Base-by-base conservation (phyloP, 2,797 vertebrate species). In the Morelia viridis region DNA sequence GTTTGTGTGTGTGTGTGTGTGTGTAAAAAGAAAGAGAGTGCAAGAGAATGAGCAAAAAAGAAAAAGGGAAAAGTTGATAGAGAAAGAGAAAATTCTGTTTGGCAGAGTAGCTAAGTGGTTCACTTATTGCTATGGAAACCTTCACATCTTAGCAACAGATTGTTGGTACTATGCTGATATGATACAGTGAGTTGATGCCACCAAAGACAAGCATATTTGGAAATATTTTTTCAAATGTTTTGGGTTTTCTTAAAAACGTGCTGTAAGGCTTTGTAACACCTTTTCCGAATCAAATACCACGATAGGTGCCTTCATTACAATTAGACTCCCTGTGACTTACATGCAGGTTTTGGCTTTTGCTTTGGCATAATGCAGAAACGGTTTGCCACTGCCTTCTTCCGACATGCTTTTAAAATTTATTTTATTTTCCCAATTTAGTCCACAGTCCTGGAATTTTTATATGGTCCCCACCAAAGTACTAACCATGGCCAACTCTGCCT, bases 61-160 rank as follows among this genome's bases (percentile, higher is more conserved):
- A 0, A 22, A 71, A 28, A 56, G 17, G 1, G 10, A 28, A 88
- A 64, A 64, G 85, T 90, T 89, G 15, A 13, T 11, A 28, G 4
- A 13, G 19, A 93, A 90, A 85, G 62, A 87, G 28, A 57, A 93
- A 95, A n/a, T 61, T 85, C 92, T 65, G 87, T 92, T 88, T 95
- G 93, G 91, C 95, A 91, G 89, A 90, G 65, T 92, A 95, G 94
- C 94, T 93, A 94, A 95, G 93, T 96, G 96, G 96, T 98, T 97
- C 95, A 94, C 90, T 94, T 95, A 97, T 98, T 97, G 94, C 97
- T 97, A 98, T 98, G 97, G 97, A 95, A 97, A 98, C 95, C 0
- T 93, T 93, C 94, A 96, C 94, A 96, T 97, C 97, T 96, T 97
- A 97, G 97, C 97, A 98, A 97, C 96, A 95, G 96, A 95, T 96